A percentile compares a stretch with the other conserved stretches of the same genome.
These are phyloP conservation scores for Epirrhoe tristata DNA, from an alignment of 2,888 invertebrate genomes.

Conservation along the genomic window DNA sequence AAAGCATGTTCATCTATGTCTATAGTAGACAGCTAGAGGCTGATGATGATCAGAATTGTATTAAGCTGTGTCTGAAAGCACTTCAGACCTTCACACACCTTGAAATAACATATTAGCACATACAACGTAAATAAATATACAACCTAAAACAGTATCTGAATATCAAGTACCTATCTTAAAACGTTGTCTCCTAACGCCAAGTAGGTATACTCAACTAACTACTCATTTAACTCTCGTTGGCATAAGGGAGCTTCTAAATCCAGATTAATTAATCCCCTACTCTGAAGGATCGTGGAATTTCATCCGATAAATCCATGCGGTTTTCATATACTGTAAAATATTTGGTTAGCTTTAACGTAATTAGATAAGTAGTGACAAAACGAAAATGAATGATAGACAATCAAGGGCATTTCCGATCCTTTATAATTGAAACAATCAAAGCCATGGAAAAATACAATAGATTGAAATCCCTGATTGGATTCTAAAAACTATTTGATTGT, in stretches of 20 bases:
- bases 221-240: conserved; percentile 63
- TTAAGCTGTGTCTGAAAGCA: too few species aligned
- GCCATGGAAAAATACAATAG: too few species aligned
- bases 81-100: too few species aligned
- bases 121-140: not conserved
- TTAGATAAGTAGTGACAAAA: not conserved
- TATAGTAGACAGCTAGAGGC: too few species aligned
- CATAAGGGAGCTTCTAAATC: conserved; percentile 63
- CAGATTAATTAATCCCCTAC: conserved; percentile 70
- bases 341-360: conserved; percentile 14
- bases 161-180: not conserved
- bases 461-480: too few species aligned
- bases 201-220: conserved; percentile 20
- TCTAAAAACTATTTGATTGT: too few species aligned
- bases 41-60: too few species aligned
- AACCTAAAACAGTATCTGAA: not conserved
- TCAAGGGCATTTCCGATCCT: too few species aligned
- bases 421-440: too few species aligned
- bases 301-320: conserved; percentile 56
- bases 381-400: too few species aligned
- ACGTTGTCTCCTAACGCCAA: conserved; percentile 16
- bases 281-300: conserved; percentile 61
- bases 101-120: not conserved
- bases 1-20: too few species aligned
- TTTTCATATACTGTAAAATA: conserved; percentile 33